Conservation (phyloP, 2,113 vertebrate genomes). For the Alectura lathami region DNA sequence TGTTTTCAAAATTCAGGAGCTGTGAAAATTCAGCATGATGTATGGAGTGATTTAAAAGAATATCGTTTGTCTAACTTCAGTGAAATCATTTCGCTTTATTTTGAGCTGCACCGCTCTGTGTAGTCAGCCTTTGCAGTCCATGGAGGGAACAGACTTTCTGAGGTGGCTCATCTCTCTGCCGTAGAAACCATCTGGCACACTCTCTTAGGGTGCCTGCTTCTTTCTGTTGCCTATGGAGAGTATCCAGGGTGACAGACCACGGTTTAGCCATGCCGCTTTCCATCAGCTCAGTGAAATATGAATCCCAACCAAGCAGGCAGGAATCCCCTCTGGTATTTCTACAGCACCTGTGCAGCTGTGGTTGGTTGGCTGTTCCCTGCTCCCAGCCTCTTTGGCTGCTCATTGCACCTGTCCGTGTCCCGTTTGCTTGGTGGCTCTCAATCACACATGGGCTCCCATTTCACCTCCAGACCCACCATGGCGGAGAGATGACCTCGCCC, state of each 20-base stretch:
- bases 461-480: not conserved
- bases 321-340: not conserved
- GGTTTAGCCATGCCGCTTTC: not conserved
- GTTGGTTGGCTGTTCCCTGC: not conserved
- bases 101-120: not conserved
- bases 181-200: constrained; percentile 49
- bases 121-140: constrained; percentile 24
- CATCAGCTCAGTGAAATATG: not conserved
- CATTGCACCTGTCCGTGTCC: not conserved
- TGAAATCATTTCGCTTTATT: not conserved
- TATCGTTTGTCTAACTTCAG: not conserved
- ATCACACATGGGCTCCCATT: not conserved
- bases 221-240: not conserved
- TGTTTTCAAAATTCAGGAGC: not conserved
- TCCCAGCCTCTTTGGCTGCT: not conserved
- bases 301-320: not conserved
- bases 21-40: not conserved
- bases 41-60: not conserved
- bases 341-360: not conserved
- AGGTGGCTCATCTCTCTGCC: constrained; percentile 48
- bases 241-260: not conserved
- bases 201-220: constrained; percentile 4
- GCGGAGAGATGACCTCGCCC: rapidly evolving
- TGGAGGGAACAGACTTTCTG: constrained; percentile 20
- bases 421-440: rapidly evolving